These are phyloP conservation scores for Hirudo medicinalis DNA, from an alignment of 1,140 invertebrate genomes.

Conservation along the genomic window DNA sequence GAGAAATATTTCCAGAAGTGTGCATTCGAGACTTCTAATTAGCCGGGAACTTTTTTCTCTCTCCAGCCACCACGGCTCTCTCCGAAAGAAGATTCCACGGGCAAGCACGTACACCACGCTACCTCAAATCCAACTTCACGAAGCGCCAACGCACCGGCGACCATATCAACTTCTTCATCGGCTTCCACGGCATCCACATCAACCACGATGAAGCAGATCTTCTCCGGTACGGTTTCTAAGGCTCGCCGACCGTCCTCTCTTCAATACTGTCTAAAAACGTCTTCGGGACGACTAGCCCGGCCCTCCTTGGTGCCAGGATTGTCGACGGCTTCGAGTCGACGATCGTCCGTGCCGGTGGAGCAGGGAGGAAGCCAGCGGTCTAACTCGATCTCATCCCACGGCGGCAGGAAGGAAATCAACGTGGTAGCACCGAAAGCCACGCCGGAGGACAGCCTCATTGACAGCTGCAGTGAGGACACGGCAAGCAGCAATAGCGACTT, in stretches of 20 bases:
- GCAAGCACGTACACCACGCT: neutral
- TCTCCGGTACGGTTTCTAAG: neutral
- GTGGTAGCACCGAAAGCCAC: conserved; percentile 21
- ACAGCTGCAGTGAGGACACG: conserved; percentile 20
- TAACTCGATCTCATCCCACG: neutral
- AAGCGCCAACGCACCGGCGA: neutral
- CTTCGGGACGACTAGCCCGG: neutral
- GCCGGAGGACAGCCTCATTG: conserved; percentile 23
- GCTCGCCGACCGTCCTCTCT: conserved; percentile 14
- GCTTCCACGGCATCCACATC: neutral
- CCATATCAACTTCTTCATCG: neutral
- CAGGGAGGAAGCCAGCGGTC: neutral
- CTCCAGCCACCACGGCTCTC: conserved; percentile 12
- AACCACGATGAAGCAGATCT: neutral
- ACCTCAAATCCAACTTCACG: neutral
- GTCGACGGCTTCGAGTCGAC: neutral
- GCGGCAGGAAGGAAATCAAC: neutral
- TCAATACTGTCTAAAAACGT: conserved; percentile 10
- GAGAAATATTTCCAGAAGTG: no score
- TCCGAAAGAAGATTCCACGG: conserved; percentile 10
- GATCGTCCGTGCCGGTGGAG: conserved; percentile 1
- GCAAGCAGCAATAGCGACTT: conserved; percentile 3
- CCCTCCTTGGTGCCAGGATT: neutral
- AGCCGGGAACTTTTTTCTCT: neutral
- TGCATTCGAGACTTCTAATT: no score